phyloP scores from a whole-genome alignment of 2,797 vertebrate genomes.

The Eidolon dupreanum region DNA sequence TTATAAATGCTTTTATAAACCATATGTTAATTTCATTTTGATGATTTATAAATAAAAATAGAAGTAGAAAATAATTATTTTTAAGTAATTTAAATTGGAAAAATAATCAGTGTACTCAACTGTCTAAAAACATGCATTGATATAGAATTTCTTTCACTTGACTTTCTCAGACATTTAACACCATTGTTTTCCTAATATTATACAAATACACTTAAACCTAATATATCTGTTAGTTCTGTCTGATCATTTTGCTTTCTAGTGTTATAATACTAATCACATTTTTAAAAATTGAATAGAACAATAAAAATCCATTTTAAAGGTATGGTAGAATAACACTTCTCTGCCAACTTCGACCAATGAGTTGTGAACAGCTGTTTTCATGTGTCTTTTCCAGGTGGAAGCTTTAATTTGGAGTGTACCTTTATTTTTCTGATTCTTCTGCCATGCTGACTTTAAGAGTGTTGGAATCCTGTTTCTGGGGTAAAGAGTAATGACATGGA shows the following conservation, averaged over 20 bases:
- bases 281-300: neutral
- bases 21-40: neutral
- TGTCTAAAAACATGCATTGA: neutral
- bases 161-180: neutral
- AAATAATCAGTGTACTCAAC: neutral
- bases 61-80: neutral
- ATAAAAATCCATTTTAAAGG: neutral
- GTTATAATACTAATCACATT: neutral
- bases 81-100: neutral
- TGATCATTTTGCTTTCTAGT: neutral
- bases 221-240: neutral
- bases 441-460: neutral
- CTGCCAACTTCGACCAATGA: neutral
- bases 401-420: neutral
- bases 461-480: neutral
- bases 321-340: neutral
- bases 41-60: neutral
- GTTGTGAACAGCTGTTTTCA: neutral
- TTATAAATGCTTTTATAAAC: neutral
- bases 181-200: neutral
- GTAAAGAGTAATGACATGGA: neutral
- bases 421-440: neutral
- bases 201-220: neutral
- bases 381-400: neutral
- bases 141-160: neutral